Evolutionary conservation across 1,140 invertebrate genomes (phyloP), one percentile per base, ranked within the genome.

Genomic region (Ooceraea biroi): DNA sequence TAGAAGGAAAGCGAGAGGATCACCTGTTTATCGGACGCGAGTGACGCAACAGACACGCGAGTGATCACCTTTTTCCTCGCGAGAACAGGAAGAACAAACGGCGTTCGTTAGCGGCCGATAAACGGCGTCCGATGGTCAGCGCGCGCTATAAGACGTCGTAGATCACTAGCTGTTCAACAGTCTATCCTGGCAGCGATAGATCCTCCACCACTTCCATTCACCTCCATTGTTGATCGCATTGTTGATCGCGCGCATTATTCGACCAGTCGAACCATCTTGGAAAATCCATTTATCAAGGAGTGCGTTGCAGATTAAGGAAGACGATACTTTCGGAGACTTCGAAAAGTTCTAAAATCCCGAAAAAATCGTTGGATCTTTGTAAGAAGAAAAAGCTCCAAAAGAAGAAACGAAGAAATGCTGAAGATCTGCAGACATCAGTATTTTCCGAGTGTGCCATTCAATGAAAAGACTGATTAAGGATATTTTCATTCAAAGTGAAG

Each of bases 51-150:
- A 22, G 52, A 44, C 4, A 36, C 19, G 36, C 41, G 22, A 71
- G 36, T 80, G 36, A 80, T 80, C 52, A 80, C 72, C 77, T 85
- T 88, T 88, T 91, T 85, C n/a, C 76, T 74, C 71, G 85, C 88
- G 88, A 66, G 73, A 92, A 92, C 87, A 86, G 66, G 71, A 85
- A 90, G 86, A 90, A 90, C 83, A 92, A 92, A 89, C 73, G 72
- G 74, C 58, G 76, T 76, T 82, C 77, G 86, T 91, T 90, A 91
- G 89, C 88, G 66, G 82, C 86, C 82, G 89, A 92, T 92, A 92
- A 92, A 87, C 89, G 87, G 87, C 82, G 83, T 68, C 83, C 65
- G 73, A 61, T 89, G 85, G 85, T 86, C 88, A 91, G 65, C 66
- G 63, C 78, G 44, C 19, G 63, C 46, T 90, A 91, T 91, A 91